These are phyloP conservation scores for Atopsyche davidsoni DNA, from an alignment of 1,140 invertebrate genomes.

Conservation along the genomic window DNA sequence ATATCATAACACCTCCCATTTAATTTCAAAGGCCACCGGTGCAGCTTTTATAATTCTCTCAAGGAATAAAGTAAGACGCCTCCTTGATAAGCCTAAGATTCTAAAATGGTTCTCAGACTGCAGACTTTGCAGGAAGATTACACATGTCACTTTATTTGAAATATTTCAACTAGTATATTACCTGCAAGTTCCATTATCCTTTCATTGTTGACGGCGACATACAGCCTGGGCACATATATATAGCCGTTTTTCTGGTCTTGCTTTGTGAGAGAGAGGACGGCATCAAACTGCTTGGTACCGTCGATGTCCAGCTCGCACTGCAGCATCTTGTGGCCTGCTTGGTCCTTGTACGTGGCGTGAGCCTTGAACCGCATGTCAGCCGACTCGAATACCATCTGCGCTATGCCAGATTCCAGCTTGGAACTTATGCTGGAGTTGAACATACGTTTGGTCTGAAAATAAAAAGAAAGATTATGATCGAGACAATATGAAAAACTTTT, in stretches of 20 bases:
- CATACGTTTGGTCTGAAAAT: conserved; percentile 42
- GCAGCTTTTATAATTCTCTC: too few species aligned
- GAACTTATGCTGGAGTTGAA: conserved; percentile 39
- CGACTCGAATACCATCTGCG: conserved; percentile 54
- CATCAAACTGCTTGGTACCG: conserved; percentile 62
- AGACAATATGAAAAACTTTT: too few species aligned
- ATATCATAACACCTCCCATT: too few species aligned
- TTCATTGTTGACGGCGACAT: conserved; percentile 60
- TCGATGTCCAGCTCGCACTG: conserved; percentile 62
- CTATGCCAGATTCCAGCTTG: conserved; percentile 38
- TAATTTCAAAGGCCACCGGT: too few species aligned
- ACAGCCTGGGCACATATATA: conserved; percentile 58
- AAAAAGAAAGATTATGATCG: conserved; percentile 5
- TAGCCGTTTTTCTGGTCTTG: conserved; percentile 56
- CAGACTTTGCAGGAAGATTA: neutral
- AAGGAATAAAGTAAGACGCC: too few species aligned
- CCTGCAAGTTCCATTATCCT: conserved; percentile 59
- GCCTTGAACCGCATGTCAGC: conserved; percentile 57
- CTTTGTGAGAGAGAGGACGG: conserved; percentile 42
- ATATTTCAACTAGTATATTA: too few species aligned
- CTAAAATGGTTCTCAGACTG: too few species aligned
- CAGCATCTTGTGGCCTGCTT: conserved; percentile 56
- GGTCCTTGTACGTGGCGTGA: conserved; percentile 58
- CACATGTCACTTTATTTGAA: neutral
- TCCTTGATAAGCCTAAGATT: too few species aligned